Base-by-base conservation (phyloP, 2,888 invertebrate species). In the Clanis bilineata region DNA sequence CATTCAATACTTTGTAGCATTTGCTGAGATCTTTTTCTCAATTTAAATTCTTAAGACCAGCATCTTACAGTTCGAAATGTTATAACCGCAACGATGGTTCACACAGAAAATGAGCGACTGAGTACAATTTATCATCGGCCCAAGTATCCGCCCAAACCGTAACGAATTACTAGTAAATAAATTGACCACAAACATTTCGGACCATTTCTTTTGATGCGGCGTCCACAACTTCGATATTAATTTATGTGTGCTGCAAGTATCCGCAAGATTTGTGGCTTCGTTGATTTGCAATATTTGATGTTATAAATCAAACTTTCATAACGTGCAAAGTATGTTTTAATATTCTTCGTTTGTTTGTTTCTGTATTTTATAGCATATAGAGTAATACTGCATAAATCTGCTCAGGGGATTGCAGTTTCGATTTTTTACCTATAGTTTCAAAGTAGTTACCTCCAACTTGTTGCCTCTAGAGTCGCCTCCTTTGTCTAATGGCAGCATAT, bases 131-230 rank as follows among this genome's bases (percentile, higher is more conserved):
- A 91, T 91, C 91, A 91, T 90, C 84, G 76, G 73, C 73, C 73
- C 85, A 90, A 90, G 90, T 90, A 90, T 90, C 87, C 90, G 90
- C 91, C 90, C 90, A 83, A 80, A 76, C 84, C 84, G 82, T 85
- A 90, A 89, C 90, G 84, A 90, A 90, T 90, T 83, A 77, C 85
- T 87, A 84, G 89, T 90, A 90, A 90, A 90, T 88, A 90, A 90
- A 90, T 89, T 88, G 90, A 90, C 88, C 85, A 87, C 85, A 87
- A 88, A 84, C 80, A 84, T 85, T 88, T 86, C 84, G 80, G 79
- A 76, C 71, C 74, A 80, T 86, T 85, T 83, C 85, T 85, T 88
- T 86, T 86, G 82, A 85, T 79, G 79, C 51, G 38, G 39, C 39
- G 65, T 79, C 79, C 66, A 73, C 71, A 72, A 77, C 76, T 79